Base-by-base conservation (phyloP, 1,140 invertebrate species). In the Pseudomyrmex sp. region DNA sequence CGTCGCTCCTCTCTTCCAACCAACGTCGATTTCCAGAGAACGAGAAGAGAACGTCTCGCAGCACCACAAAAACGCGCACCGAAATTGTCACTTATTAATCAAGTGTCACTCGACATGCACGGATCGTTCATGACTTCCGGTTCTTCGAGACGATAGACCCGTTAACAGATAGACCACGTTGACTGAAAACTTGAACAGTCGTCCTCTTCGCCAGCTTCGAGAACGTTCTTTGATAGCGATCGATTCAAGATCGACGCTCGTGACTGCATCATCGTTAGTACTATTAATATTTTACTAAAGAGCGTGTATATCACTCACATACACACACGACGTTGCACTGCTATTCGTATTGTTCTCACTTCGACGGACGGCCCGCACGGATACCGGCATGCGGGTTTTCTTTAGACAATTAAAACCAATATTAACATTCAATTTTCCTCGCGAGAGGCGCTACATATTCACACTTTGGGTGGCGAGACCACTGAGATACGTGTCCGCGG, bases 401-500 rank as follows among this genome's bases (percentile, higher is more conserved):
- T 46, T 87, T 74, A 70, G 59, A 83, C 70, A 48, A 56, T 85
- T 84, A 82, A 56, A 90, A 89, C 86, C 87, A 85, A 83, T 90
- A 88, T 89, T 90, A 90, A 90, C 89, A 90, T 90, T 79, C 65
- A 85, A 90, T 83, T 85, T 85, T 84, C 86, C 79, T 90, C 86
- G 63, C 74, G 79, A 86, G 62, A 83, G 86, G 83, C 75, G 86
- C 86, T 85, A 85, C 74, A 87, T 79, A 84, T 90, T 88, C 89
- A 85, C 88, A 89, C 89, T 88, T 82, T 86, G 89, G 86, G 86
- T 82, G 83, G 82, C 68, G 61, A 56, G 73, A 75, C 74, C 85
- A 75, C 59, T 85, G 88, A 73, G 54, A 48, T 72, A 66, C 82
- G 76, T 84, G 35, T 35, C 69, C 59, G 69, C 80, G 69, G 68